Evolutionary conservation across 2,113 vertebrate genomes (phyloP).

Genomic region (Garra rufa): DNA sequence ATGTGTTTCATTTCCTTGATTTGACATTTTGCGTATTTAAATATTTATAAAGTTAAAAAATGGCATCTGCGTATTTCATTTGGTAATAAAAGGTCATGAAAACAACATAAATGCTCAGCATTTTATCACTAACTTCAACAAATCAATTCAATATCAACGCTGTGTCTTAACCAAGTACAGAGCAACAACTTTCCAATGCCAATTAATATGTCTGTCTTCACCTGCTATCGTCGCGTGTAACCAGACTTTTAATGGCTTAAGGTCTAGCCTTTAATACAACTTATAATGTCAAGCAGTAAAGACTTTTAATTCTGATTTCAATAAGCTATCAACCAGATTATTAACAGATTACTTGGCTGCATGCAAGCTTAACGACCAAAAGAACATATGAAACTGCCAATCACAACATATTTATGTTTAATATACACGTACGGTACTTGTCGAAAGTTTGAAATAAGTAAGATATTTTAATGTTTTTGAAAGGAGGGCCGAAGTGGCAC

Average conservation of each 20-base stretch:
- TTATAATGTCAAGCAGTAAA: background rate
- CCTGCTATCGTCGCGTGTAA: background rate
- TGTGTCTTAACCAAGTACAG: background rate
- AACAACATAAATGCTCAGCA: background rate
- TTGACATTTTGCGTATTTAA: background rate
- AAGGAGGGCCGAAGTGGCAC: no score
- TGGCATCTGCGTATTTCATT: background rate
- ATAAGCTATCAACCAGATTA: background rate
- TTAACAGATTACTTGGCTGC: no score
- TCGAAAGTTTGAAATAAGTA: no score
- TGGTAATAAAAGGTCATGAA: background rate
- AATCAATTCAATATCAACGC: background rate
- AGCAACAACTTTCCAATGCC: background rate
- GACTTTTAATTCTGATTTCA: background rate
- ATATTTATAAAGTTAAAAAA: background rate
- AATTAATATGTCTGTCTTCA: background rate
- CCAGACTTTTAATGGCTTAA: background rate
- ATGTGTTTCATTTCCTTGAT: constrained; percentile 10
- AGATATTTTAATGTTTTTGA: no score
- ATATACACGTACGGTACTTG: no score
- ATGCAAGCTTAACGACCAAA: no score
- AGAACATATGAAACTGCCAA: background rate
- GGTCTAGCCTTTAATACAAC: background rate
- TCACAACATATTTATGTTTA: background rate
- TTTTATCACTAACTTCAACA: background rate